phyloP scores from a whole-genome alignment of 2,888 invertebrate species.

The Omphaloscelis lunosa region DNA sequence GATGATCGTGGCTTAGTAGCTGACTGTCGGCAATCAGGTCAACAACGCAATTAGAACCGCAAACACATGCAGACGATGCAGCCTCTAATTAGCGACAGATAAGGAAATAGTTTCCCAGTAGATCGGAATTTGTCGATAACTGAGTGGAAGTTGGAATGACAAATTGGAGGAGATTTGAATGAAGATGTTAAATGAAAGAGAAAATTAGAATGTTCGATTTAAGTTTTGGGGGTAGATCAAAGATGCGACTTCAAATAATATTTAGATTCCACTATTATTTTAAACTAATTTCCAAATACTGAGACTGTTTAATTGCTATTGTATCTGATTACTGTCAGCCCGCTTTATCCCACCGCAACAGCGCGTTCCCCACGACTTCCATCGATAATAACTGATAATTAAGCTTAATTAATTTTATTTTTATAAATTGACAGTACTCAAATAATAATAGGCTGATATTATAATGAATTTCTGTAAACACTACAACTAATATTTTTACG shows the following conservation, averaged over 20 bases:
- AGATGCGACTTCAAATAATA: background rate
- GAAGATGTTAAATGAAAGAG: background rate
- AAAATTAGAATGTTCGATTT: background rate
- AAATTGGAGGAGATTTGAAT: background rate
- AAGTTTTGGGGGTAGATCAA: background rate
- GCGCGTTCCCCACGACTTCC: background rate
- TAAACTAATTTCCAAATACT: background rate
- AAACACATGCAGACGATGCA: conserved; percentile 55
- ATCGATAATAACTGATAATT: background rate
- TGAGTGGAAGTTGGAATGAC: background rate
- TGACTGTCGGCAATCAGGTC: conserved; percentile 47
- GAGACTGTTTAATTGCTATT: background rate
- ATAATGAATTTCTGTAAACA: background rate
- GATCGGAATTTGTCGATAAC: conserved; percentile 15
- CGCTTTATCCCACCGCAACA: background rate
- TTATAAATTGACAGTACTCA: background rate
- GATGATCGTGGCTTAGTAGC: conserved; percentile 29
- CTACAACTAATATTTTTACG: background rate
- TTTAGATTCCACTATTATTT: background rate
- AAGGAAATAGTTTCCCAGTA: conserved; percentile 55
- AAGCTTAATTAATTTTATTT: background rate
- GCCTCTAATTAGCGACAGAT: conserved; percentile 55
- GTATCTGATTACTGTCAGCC: background rate
- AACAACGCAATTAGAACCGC: conserved; percentile 58
- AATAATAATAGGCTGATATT: background rate